Evolutionary conservation across 2,797 vertebrate species (phyloP).

Genomic region (Eidolon dupreanum): DNA sequence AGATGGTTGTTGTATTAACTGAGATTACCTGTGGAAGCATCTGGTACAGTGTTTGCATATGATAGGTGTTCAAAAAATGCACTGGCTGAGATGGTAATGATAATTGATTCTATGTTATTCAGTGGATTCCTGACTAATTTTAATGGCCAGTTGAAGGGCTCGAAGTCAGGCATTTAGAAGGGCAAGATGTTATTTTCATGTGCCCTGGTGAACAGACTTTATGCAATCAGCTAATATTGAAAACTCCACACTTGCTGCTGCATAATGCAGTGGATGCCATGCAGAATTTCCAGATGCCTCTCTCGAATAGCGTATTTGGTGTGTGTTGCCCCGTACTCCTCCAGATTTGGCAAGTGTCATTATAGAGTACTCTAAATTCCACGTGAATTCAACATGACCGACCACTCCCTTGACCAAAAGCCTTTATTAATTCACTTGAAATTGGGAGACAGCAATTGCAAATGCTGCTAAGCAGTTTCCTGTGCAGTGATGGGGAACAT

Average conservation of each 20-base stretch:
- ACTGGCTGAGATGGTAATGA: conserved; percentile 1
- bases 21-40: conserved; percentile 36
- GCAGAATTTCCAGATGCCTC: conserved; percentile 29
- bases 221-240: conserved; percentile 50
- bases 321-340: conserved; percentile 40
- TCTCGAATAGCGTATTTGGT: conserved; percentile 39
- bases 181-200: conserved; percentile 50
- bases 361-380: conserved; percentile 49
- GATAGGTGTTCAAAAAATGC: conserved; percentile 28
- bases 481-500: neutral
- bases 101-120: conserved; percentile 58
- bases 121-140: conserved; percentile 47
- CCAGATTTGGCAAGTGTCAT: conserved; percentile 54
- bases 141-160: conserved; percentile 36
- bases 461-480: neutral
- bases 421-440: conserved; percentile 63
- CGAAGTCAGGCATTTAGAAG: conserved; percentile 51
- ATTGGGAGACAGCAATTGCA: conserved; percentile 40
- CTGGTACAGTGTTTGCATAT: conserved; percentile 1
- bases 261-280: neutral
- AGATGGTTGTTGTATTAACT: conserved; percentile 24
- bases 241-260: conserved; percentile 24
- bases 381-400: neutral
- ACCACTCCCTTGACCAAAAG: conserved; percentile 54
- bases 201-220: conserved; percentile 5